Percentiles rank a stretch among this genome's conserved stretches.
Conservation (phyloP, 2,888 invertebrate species). For the Epinotia ramella region DNA sequence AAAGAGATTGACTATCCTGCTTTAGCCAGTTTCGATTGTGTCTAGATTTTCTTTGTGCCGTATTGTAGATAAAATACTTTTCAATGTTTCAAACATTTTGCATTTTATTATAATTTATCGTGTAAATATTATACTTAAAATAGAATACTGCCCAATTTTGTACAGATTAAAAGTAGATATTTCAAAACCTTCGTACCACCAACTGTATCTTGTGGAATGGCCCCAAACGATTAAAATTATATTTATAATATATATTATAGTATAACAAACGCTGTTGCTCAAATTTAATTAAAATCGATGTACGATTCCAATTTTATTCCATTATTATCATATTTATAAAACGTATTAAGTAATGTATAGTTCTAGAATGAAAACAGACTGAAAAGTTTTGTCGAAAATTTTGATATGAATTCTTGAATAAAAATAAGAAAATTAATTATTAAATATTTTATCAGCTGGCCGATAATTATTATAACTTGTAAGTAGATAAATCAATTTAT, state of each 20-base stretch:
- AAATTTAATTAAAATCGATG: conserved; percentile 39
- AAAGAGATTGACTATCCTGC: conserved; percentile 4
- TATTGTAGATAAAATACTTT: conserved; percentile 40
- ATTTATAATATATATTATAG: conserved; percentile 25
- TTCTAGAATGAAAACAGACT: conserved; percentile 38
- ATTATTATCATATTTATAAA: conserved; percentile 40
- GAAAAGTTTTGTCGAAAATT: conserved; percentile 24
- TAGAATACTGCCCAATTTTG: conserved; percentile 22
- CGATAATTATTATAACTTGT: conserved; percentile 33
- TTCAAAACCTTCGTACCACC: conserved; percentile 19
- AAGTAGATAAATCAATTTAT: conserved; percentile 47
- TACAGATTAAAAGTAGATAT: conserved; percentile 23
- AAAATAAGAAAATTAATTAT: conserved; percentile 15
- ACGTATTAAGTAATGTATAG: conserved; percentile 26
- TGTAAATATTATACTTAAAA: conserved; percentile 33
- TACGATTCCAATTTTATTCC: conserved; percentile 42
- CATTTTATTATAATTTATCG: conserved; percentile 27
- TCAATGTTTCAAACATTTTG: conserved; percentile 31
- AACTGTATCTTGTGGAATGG: conserved; percentile 15
- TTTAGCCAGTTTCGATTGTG: conserved; percentile 31
- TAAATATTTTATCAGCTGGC: conserved; percentile 26
- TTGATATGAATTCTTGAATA: conserved; percentile 32
- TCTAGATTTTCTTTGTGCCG: conserved; percentile 41
- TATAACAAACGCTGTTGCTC: conserved; percentile 41
- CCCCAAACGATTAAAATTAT: conserved; percentile 20